A percentile compares a stretch with the other conserved stretches of the same genome.
phyloP scores from a whole-genome alignment of 2,113 vertebrate species.

The Uria aalge region DNA sequence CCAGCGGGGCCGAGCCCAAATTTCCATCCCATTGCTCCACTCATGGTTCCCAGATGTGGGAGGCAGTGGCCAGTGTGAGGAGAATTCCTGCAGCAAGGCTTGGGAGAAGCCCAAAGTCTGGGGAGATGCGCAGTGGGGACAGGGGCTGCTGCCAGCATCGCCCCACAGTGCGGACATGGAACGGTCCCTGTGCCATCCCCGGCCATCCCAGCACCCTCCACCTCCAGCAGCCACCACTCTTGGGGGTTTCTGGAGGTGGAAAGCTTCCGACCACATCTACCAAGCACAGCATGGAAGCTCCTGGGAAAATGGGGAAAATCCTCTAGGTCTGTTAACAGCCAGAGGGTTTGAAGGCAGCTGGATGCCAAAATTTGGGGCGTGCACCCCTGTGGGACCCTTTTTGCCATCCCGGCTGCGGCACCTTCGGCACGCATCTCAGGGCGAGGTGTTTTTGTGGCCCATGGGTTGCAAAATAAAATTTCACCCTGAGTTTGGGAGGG shows the following conservation, averaged over 20 bases:
- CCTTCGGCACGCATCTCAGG: too few relatives aligned
- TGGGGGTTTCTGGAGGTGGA: accelerated
- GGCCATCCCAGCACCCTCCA: background rate
- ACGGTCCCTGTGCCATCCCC: background rate
- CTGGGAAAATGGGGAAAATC: background rate
- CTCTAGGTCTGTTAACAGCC: background rate
- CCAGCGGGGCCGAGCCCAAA: background rate
- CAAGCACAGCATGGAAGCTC: background rate
- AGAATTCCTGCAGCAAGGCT: background rate
- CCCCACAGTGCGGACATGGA: accelerated
- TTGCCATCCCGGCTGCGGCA: background rate
- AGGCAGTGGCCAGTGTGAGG: background rate
- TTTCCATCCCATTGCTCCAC: background rate
- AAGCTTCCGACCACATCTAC: accelerated
- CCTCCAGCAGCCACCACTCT: accelerated
- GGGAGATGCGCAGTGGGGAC: background rate
- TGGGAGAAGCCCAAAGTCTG: background rate
- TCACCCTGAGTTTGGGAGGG: background rate
- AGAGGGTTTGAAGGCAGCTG: background rate
- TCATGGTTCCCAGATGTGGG: conserved; percentile 1
- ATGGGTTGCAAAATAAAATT: background rate
- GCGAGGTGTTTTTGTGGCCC: background rate
- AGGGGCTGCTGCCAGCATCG: background rate
- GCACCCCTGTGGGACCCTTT: background rate
- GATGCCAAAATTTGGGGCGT: background rate